Percentiles rank a stretch among this genome's conserved stretches.
Evolutionary conservation across 1,140 invertebrate genomes (phyloP).

Genomic region (Pseudoatta argentina): DNA sequence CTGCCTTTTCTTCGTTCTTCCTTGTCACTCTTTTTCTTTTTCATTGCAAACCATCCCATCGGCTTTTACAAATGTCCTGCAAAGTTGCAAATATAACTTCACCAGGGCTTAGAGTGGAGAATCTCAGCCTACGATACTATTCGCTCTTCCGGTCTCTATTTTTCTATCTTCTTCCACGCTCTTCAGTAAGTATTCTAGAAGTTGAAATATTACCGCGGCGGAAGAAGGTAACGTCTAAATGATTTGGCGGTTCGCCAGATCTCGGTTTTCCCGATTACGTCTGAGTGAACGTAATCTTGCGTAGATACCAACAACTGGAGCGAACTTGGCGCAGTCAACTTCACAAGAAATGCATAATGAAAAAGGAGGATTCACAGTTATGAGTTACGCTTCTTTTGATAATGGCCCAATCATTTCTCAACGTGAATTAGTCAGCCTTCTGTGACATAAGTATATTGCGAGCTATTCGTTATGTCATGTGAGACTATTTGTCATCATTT

Average conservation of each 20-base stretch:
- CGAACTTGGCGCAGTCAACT: slow-evolving; percentile 41
- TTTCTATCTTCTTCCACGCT: slow-evolving; percentile 47
- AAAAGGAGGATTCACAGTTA: slow-evolving; percentile 50
- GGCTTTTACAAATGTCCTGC: slow-evolving; percentile 62
- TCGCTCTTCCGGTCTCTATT: slow-evolving; percentile 49
- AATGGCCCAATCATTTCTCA: slow-evolving; percentile 16
- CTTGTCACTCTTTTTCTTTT: background rate
- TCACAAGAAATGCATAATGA: slow-evolving; percentile 61
- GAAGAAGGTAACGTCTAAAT: slow-evolving; percentile 69
- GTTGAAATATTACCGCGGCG: slow-evolving; percentile 69
- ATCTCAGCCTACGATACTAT: slow-evolving; percentile 53
- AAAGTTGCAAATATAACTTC: slow-evolving; percentile 64
- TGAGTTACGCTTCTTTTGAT: slow-evolving; percentile 21
- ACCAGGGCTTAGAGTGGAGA: slow-evolving; percentile 26
- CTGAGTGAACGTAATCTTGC: slow-evolving; percentile 67
- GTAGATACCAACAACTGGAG: slow-evolving; percentile 64
- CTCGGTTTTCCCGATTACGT: slow-evolving; percentile 68
- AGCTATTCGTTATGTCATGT: background rate
- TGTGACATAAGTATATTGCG: background rate
- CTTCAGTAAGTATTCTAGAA: slow-evolving; percentile 65
- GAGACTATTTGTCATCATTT: background rate
- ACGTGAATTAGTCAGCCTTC: background rate
- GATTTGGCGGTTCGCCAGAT: slow-evolving; percentile 70
- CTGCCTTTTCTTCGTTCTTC: background rate
- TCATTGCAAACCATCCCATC: slow-evolving; percentile 25